Percentiles rank a stretch among this genome's conserved stretches.
phyloP scores from a whole-genome alignment of 1,140 invertebrate species.

The Amyelois transitella region DNA sequence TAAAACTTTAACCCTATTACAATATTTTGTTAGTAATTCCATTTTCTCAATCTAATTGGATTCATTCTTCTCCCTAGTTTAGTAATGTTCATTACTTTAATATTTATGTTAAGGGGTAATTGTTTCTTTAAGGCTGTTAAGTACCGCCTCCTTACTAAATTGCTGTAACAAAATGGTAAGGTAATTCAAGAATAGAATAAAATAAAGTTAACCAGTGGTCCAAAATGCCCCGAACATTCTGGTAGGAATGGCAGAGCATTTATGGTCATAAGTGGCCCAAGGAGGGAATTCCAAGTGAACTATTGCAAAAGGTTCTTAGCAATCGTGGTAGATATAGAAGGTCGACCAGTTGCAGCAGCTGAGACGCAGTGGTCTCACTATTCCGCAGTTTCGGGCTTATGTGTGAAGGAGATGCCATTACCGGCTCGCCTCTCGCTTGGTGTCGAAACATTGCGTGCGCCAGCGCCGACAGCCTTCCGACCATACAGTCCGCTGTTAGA shows the following conservation, averaged over 20 bases:
- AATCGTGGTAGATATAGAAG: constrained; percentile 61
- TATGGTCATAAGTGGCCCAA: constrained; percentile 26
- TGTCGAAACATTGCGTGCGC: constrained; percentile 62
- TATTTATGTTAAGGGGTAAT: background rate
- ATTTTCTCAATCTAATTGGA: background rate
- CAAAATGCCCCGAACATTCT: background rate
- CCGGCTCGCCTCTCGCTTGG: constrained; percentile 30
- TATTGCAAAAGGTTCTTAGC: constrained; percentile 62
- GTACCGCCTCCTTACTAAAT: too few species aligned
- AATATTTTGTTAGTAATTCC: constrained; percentile 1
- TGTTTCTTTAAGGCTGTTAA: background rate
- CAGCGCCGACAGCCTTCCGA: constrained; percentile 27
- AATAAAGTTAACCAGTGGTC: background rate
- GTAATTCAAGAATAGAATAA: background rate
- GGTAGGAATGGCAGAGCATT: background rate
- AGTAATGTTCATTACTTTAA: background rate
- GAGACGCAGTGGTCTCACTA: constrained; percentile 25
- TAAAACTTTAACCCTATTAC: constrained; percentile 4
- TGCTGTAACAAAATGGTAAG: constrained; percentile 12
- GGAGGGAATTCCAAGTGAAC: constrained; percentile 32
- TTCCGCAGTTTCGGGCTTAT: background rate
- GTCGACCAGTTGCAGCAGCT: constrained; percentile 45
- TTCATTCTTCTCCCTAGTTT: background rate
- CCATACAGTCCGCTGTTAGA: constrained; percentile 33
- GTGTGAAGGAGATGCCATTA: constrained; percentile 35